A percentile compares a stretch with the other conserved stretches of the same genome.
Evolutionary conservation across 2,797 vertebrate genomes (phyloP).

Genomic region (Chaetophractus vellerosus): DNA sequence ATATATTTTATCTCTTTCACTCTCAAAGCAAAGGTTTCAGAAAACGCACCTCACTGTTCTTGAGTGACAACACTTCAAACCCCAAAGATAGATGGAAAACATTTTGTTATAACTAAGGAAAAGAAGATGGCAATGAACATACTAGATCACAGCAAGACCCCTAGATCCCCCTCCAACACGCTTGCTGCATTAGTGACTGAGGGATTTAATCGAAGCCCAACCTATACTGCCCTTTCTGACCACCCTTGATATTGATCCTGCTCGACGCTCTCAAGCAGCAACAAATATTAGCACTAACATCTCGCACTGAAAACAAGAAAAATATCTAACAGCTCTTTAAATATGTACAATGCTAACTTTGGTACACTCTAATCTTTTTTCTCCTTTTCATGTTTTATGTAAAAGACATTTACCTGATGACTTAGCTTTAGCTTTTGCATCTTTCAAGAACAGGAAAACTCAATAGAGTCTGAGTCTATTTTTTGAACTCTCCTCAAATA

Average conservation of each 20-base stretch:
- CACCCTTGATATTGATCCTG: accelerated
- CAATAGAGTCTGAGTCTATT: background rate
- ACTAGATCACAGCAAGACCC: background rate
- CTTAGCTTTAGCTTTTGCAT: accelerated
- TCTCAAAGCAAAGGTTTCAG: background rate
- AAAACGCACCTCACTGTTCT: background rate
- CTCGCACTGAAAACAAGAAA: background rate
- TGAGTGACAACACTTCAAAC: background rate
- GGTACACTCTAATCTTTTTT: background rate
- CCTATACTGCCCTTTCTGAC: background rate
- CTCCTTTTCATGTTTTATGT: accelerated
- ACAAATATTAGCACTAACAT: accelerated
- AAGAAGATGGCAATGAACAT: too few species aligned
- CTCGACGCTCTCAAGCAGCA: background rate
- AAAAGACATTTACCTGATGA: accelerated
- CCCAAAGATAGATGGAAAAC: background rate
- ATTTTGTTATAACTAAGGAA: background rate
- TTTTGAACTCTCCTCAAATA: background rate
- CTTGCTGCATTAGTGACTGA: too few species aligned
- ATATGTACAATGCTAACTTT: accelerated
- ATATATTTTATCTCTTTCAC: background rate
- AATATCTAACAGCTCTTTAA: background rate
- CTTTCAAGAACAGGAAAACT: background rate
- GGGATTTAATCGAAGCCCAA: background rate
- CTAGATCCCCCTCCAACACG: accelerated